A percentile compares a stretch with the other conserved stretches of the same genome.
phyloP scores from a whole-genome alignment of 2,113 vertebrate species.

The Percina caprodes region DNA sequence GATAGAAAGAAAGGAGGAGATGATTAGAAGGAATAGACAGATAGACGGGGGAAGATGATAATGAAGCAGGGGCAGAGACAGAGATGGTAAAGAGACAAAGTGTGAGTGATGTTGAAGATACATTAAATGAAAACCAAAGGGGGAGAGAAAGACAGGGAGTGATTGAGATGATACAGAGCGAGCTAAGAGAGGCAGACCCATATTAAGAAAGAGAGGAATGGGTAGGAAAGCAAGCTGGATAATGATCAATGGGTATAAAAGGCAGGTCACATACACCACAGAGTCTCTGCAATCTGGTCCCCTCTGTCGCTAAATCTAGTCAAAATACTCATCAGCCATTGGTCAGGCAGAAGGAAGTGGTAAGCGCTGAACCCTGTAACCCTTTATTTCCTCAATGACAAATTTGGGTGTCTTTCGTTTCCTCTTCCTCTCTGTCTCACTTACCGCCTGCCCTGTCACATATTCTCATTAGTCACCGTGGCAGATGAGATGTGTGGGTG shows the following conservation, averaged over 20 bases:
- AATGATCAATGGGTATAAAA: conserved; percentile 41
- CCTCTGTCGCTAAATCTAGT: conserved; percentile 23
- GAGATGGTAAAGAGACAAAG: conserved; percentile 54
- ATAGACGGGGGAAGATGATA: conserved; percentile 46
- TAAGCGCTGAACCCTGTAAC: conserved; percentile 52
- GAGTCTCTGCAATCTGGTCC: conserved; percentile 15
- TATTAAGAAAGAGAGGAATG: conserved; percentile 30
- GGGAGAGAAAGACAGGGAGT: conserved; percentile 10
- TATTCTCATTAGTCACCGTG: conserved; percentile 72
- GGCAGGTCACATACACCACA: conserved; percentile 57
- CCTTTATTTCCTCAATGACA: conserved; percentile 76
- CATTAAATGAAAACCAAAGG: conserved; percentile 50
- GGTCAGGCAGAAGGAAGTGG: conserved; percentile 54
- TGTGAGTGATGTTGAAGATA: conserved; percentile 59
- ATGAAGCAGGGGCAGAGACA: conserved; percentile 39
- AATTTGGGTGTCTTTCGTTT: conserved; percentile 71
- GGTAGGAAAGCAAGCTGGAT: conserved; percentile 24
- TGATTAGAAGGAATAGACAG: conserved; percentile 54
- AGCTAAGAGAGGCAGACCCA: conserved; percentile 27
- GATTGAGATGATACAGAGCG: conserved; percentile 32
- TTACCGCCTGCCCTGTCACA: conserved; percentile 68
- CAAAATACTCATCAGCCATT: conserved; percentile 63
- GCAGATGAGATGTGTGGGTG: conserved; percentile 39
- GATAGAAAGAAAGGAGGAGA: conserved; percentile 39
- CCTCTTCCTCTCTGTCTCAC: conserved; percentile 70